Base-by-base conservation (phyloP, 2,797 vertebrate genomes). In the Acanthurus tractus region DNA sequence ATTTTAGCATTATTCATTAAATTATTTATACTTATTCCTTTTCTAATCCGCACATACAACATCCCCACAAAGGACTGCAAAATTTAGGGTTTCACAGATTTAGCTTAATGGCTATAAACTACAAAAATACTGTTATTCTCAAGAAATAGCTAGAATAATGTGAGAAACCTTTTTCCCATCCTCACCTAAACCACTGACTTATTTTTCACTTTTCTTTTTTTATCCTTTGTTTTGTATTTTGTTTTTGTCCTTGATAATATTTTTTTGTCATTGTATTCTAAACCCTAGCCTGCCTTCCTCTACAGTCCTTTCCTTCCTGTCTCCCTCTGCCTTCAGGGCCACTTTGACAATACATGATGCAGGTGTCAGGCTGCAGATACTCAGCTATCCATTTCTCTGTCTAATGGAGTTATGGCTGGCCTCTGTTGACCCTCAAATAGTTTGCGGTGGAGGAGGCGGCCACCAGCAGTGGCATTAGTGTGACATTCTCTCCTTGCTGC, bases 371-470 rank as follows among this genome's bases (percentile, higher is more conserved):
- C 79, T 83, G 70, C 9, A 78, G 84, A 81, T 65, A 72, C 54
- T 65, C 69, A 82, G 76, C 80, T 69, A 85, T 90, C 78, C 80
- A 87, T 89, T 92, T 82, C 61, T 84, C 70, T 67, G 70, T 92
- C 80, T 89, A 88, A 91, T 90, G 79, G 63, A 88, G 86, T 88
- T 87, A 86, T 18, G 65, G n/a, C 67, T 73, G 77, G 57, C 75
- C 81, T 86, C 72, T 56, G 69, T 63, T 91, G 88, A 92, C 88
- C 90, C 85, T 86, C 80, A 82, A 87, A 82, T 74, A 53, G 79
- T 88, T 86, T 87, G 81, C 5, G 55, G 84, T 61, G 65, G 70
- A 70, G 59, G 78, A 65, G 67, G 58, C 3, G 10, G 63, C 54
- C 67, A 61, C 66, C 6, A 48, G 63, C 44, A 18, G 55, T 3